These are phyloP conservation scores for Eupsilia transversa DNA, from an alignment of 2,888 invertebrate genomes.

Conservation along the genomic window DNA sequence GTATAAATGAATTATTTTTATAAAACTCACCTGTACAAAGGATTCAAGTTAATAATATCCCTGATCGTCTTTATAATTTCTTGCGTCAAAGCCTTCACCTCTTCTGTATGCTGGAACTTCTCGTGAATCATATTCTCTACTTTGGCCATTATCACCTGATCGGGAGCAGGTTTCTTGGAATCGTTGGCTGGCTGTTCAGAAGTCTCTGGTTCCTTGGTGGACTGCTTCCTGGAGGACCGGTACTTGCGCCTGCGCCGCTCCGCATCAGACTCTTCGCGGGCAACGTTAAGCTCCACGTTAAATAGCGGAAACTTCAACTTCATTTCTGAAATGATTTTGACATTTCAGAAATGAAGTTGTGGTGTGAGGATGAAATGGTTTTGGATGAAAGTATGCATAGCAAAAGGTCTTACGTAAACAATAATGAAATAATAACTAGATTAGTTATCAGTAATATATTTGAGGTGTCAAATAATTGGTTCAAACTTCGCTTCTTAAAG, in stretches of 20 bases:
- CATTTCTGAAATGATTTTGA: slow-evolving; percentile 90
- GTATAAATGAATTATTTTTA: not conserved
- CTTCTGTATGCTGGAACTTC: slow-evolving; percentile 97
- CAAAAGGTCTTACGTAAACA: too few relatives aligned
- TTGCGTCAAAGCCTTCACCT: slow-evolving; percentile 98
- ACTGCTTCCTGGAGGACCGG: slow-evolving; percentile 80
- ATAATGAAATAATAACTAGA: too few relatives aligned
- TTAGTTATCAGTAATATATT: too few relatives aligned
- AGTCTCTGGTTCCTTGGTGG: slow-evolving; percentile 54
- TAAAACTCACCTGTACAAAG: slow-evolving; percentile 93
- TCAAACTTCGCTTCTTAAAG: too few relatives aligned
- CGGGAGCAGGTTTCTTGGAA: slow-evolving; percentile 74
- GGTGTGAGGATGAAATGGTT: not conserved
- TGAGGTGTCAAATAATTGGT: too few relatives aligned
- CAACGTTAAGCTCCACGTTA: slow-evolving; percentile 95
- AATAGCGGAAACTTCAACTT: slow-evolving; percentile 95
- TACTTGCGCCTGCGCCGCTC: slow-evolving; percentile 90
- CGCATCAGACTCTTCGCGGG: slow-evolving; percentile 93
- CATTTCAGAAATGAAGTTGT: slow-evolving; percentile 87
- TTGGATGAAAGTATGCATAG: not conserved
- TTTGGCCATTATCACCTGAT: slow-evolving; percentile 96
- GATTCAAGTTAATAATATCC: slow-evolving; percentile 99
- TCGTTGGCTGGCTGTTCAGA: slow-evolving; percentile 66
- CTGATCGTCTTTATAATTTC: slow-evolving; percentile 99
- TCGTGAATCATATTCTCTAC: slow-evolving; percentile 97